phyloP scores from a whole-genome alignment of 2,888 invertebrate species.

The Chirona hameri region DNA sequence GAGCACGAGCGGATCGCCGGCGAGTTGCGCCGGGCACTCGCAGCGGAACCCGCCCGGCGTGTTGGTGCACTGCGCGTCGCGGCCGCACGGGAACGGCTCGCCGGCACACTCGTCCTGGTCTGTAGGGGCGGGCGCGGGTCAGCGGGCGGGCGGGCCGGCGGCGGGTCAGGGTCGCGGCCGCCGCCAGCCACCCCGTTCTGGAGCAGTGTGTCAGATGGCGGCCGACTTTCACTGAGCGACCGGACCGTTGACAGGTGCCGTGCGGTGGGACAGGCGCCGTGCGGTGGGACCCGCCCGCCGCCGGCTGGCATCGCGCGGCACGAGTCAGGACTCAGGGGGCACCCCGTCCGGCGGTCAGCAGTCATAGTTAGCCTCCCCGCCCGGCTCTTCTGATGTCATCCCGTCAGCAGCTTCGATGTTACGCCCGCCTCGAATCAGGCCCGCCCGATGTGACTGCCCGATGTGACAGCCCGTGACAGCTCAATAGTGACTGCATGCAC shows the following conservation, averaged over 20 bases:
- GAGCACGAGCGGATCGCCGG: constrained; percentile 73
- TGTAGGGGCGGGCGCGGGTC: constrained; percentile 26
- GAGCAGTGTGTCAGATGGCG: constrained; percentile 1
- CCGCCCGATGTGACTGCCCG: too few relatives aligned
- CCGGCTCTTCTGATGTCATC: too few relatives aligned
- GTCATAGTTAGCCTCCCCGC: not conserved
- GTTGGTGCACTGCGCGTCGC: constrained; percentile 71
- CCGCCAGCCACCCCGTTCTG: not conserved
- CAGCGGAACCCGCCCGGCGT: constrained; percentile 75
- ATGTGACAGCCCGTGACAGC: too few relatives aligned
- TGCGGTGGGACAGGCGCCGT: too few relatives aligned
- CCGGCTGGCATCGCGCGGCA: not conserved
- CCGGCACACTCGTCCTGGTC: constrained; percentile 38
- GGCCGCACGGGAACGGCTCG: constrained; percentile 61
- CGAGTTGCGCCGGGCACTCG: constrained; percentile 74
- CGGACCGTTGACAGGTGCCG: not conserved
- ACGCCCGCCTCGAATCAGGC: too few relatives aligned
- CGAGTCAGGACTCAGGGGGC: not conserved
- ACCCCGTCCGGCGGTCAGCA: not conserved
- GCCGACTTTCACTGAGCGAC: not conserved
- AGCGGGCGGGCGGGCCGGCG: not conserved
- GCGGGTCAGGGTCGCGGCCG: not conserved
- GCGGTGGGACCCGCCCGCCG: not conserved
- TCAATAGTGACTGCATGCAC: too few relatives aligned
- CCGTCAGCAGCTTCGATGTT: too few relatives aligned